A percentile compares a stretch with the other conserved stretches of the same genome.
phyloP scores from a whole-genome alignment of 2,888 invertebrate species.

The Anarsia innoxiella region DNA sequence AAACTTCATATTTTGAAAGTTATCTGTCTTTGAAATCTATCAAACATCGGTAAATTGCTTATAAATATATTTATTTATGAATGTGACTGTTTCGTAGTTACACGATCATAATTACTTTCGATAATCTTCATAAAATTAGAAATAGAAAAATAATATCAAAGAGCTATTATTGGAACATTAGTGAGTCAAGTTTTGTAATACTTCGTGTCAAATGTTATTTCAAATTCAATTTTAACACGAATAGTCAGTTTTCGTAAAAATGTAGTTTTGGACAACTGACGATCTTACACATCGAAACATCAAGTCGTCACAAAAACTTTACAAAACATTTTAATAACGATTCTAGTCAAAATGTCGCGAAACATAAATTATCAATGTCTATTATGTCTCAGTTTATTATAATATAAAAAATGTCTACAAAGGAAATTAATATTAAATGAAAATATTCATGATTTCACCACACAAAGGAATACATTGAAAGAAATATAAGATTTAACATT shows the following conservation, averaged over 20 bases:
- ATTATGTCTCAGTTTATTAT: conserved; percentile 66
- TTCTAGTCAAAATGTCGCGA: no score
- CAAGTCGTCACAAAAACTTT: conserved; percentile 33
- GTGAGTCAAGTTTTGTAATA: conserved; percentile 52
- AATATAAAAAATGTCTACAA: conserved; percentile 50
- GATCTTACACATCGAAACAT: no score
- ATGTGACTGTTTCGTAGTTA: conserved; percentile 66
- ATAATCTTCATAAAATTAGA: conserved; percentile 72
- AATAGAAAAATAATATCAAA: conserved; percentile 76
- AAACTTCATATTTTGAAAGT: no score
- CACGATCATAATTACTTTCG: conserved; percentile 63
- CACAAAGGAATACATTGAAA: conserved; percentile 45
- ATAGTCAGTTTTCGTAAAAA: no score
- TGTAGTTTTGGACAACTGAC: no score
- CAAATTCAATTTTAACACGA: no score
- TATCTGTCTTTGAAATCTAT: no score
- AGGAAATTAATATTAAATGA: conserved; percentile 36
- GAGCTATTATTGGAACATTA: conserved; percentile 68
- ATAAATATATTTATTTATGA: conserved; percentile 72
- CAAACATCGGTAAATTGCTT: conserved; percentile 55
- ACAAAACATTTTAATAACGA: conserved; percentile 44
- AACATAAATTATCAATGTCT: conserved; percentile 45
- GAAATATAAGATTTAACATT: conserved; percentile 35
- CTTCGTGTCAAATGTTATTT: no score
- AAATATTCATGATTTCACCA: conserved; percentile 53